Evolutionary conservation across 2,797 vertebrate genomes (phyloP).

Genomic region (Chromis chromis): DNA sequence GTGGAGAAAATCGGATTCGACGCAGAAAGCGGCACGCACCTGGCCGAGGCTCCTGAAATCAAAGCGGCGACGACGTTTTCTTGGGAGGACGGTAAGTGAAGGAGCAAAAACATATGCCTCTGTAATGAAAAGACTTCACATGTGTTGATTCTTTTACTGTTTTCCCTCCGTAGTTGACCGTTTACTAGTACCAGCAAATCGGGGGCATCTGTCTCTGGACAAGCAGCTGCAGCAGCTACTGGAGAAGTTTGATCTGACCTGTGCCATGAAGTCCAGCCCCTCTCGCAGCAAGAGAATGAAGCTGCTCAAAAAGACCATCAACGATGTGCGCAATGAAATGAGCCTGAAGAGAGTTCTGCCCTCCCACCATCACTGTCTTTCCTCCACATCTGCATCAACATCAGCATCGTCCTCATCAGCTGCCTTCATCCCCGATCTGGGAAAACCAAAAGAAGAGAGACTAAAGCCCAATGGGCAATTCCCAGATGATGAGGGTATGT

Average conservation of each 20-base stretch:
- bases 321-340: slow-evolving; percentile 89
- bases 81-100: slow-evolving; percentile 94
- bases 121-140: not conserved
- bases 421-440: slow-evolving; percentile 60
- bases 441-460: slow-evolving; percentile 81
- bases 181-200: slow-evolving; percentile 90
- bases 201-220: slow-evolving; percentile 89
- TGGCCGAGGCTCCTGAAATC: slow-evolving; percentile 88
- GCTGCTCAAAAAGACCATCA: slow-evolving; percentile 94
- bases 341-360: slow-evolving; percentile 87
- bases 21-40: slow-evolving; percentile 91
- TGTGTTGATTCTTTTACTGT: slow-evolving; percentile 1
- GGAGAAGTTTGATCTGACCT: slow-evolving; percentile 95
- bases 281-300: slow-evolving; percentile 96
- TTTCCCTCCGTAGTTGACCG: slow-evolving; percentile 88
- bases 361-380: slow-evolving; percentile 67
- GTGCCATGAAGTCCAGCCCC: slow-evolving; percentile 95
- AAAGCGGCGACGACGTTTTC: slow-evolving; percentile 89
- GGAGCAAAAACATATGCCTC: not conserved
- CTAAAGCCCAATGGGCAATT: slow-evolving; percentile 84
- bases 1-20: slow-evolving; percentile 92
- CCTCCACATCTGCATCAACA: slow-evolving; percentile 39
- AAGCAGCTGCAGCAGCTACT: slow-evolving; percentile 93
- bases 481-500: slow-evolving; percentile 90
- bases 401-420: slow-evolving; percentile 39